Evolutionary conservation across 53 echinoderm and acorn worm species (phyloP).

Genomic region (Patiria pectinifera): DNA sequence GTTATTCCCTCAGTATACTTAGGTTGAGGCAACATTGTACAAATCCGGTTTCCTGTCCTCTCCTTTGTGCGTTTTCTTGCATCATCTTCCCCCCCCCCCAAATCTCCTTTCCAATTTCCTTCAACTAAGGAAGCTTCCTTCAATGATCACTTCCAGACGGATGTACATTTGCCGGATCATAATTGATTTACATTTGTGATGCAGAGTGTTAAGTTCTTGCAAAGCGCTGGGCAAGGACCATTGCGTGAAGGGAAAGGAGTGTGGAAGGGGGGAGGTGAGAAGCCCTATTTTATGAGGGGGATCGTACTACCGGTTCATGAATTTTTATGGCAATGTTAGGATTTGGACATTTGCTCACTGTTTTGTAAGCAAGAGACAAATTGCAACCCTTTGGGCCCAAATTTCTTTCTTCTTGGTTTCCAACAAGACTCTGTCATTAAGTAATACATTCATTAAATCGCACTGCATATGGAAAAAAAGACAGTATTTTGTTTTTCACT

Average conservation of each 20-base stretch:
- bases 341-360: no score
- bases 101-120: neutral
- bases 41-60: no score
- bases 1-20: neutral
- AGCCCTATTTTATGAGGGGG: no score
- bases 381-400: no score
- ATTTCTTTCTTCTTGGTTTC: no score
- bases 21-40: neutral
- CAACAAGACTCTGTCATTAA: no score
- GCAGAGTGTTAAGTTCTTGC: neutral
- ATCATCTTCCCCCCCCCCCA: neutral
- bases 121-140: neutral
- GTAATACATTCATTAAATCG: no score
- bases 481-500: neutral
- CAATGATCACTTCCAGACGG: conserved; percentile 25
- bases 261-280: neutral
- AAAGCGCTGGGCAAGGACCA: neutral
- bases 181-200: conserved; percentile 38
- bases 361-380: no score
- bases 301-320: no score
- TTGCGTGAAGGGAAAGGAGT: neutral
- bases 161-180: neutral
- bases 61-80: neutral
- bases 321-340: no score
- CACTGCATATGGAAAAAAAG: neutral